A percentile compares a stretch with the other conserved stretches of the same genome.
phyloP scores from a whole-genome alignment of 1,140 invertebrate genomes.

The Limonius californicus region DNA sequence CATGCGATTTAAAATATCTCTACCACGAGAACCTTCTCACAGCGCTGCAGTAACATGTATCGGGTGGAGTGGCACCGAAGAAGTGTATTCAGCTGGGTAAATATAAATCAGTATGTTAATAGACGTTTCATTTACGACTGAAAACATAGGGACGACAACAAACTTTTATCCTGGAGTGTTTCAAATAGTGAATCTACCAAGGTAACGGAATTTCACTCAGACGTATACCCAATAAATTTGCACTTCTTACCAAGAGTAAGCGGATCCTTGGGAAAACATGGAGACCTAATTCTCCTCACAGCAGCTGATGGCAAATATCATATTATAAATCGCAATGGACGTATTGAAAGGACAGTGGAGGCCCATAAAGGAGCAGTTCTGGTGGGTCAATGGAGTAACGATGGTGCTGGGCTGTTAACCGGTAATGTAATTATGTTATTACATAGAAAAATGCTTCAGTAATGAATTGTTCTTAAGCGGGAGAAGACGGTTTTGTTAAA shows the following conservation, averaged over 20 bases:
- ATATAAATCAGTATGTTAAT: too few relatives aligned
- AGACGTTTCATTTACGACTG: too few relatives aligned
- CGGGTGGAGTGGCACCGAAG: constrained; percentile 88
- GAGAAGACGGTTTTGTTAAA: constrained; percentile 95
- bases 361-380: constrained; percentile 92
- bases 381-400: constrained; percentile 83
- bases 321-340: constrained; percentile 81
- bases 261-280: constrained; percentile 58
- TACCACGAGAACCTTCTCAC: constrained; percentile 68
- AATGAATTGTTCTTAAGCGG: constrained; percentile 56
- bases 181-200: constrained; percentile 71
- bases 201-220: constrained; percentile 72
- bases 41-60: constrained; percentile 77
- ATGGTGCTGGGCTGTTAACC: constrained; percentile 87
- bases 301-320: constrained; percentile 91
- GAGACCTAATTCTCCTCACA: constrained; percentile 82
- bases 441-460: neutral
- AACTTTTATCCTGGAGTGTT: constrained; percentile 84
- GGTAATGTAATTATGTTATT: constrained; percentile 49
- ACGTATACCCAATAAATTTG: constrained; percentile 85
- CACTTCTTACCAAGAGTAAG: constrained; percentile 68
- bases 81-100: constrained; percentile 86
- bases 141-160: constrained; percentile 89
- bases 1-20: constrained; percentile 80
- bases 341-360: constrained; percentile 88